These are phyloP conservation scores for Mormyrus hasselquistii DNA, from an alignment of 2,797 vertebrate species.

Conservation along the genomic window DNA sequence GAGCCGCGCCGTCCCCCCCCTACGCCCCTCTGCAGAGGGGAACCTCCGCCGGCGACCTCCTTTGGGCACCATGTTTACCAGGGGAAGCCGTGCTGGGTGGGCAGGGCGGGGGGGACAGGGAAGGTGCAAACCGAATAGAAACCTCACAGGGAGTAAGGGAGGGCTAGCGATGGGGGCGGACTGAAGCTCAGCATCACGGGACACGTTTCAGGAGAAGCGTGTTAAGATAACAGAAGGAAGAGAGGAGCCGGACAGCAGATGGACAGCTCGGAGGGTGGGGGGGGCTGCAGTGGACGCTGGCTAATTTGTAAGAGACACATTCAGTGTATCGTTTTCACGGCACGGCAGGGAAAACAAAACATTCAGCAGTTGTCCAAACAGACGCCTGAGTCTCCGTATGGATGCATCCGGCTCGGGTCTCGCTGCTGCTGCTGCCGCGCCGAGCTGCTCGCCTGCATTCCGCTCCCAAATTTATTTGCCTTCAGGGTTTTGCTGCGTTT, in stretches of 20 bases:
- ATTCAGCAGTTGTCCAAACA: constrained; percentile 72
- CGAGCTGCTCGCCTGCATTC: constrained; percentile 34
- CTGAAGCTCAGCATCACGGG: not conserved
- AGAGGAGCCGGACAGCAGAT: constrained; percentile 35
- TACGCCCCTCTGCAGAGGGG: not conserved
- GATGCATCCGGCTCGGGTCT: constrained; percentile 21
- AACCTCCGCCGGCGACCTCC: not conserved
- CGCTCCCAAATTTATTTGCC: constrained; percentile 58
- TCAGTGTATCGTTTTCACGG: constrained; percentile 56
- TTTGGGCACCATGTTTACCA: not conserved
- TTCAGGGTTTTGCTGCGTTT: constrained; percentile 62
- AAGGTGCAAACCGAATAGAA: not conserved
- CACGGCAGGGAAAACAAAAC: constrained; percentile 65
- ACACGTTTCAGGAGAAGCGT: not conserved
- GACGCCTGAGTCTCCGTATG: constrained; percentile 45
- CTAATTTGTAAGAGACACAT: constrained; percentile 72
- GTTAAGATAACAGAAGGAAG: not conserved
- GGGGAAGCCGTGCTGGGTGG: not conserved
- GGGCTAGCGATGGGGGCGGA: not conserved
- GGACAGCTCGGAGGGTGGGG: constrained; percentile 45
- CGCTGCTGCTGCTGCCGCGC: not conserved
- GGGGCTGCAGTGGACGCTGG: constrained; percentile 55
- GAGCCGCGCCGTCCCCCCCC: not conserved
- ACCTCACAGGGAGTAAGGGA: not conserved
- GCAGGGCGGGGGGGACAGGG: not conserved